Evolutionary conservation across 2,888 invertebrate genomes (phyloP).

Genomic region (Pandemis heparana): DNA sequence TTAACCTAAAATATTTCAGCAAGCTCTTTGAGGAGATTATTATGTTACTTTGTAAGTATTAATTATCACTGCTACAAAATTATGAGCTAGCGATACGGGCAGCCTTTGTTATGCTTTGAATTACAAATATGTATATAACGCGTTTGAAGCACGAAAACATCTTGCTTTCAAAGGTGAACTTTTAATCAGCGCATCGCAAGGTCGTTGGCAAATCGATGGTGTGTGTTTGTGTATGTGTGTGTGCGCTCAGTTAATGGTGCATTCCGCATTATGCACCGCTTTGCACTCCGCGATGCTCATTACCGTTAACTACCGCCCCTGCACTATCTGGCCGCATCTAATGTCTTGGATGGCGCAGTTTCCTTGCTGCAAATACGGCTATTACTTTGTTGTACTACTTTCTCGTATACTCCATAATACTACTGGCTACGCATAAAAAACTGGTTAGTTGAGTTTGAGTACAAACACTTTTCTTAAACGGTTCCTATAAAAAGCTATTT

Average conservation of each 20-base stretch:
- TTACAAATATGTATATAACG: too few species aligned
- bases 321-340: not conserved
- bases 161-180: not conserved
- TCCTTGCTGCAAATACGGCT: not conserved
- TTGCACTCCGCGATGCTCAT: not conserved
- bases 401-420: not conserved
- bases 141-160: too few species aligned
- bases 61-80: too few species aligned
- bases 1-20: too few species aligned
- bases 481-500: too few species aligned
- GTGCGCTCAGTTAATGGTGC: conserved; percentile 7
- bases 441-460: too few species aligned
- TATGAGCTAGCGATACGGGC: too few species aligned
- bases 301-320: not conserved
- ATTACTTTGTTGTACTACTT: not conserved
- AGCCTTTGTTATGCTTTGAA: too few species aligned
- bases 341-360: not conserved
- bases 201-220: conserved; percentile 1
- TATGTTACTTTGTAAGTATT: too few species aligned
- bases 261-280: conserved; percentile 16
- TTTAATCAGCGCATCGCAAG: not conserved
- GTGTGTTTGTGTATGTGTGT: not conserved
- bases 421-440: too few species aligned
- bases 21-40: too few species aligned
- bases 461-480: too few species aligned